A percentile compares a stretch with the other conserved stretches of the same genome.
phyloP scores from a whole-genome alignment of 2,888 invertebrate species.

The Leptinotarsa haldemani region DNA sequence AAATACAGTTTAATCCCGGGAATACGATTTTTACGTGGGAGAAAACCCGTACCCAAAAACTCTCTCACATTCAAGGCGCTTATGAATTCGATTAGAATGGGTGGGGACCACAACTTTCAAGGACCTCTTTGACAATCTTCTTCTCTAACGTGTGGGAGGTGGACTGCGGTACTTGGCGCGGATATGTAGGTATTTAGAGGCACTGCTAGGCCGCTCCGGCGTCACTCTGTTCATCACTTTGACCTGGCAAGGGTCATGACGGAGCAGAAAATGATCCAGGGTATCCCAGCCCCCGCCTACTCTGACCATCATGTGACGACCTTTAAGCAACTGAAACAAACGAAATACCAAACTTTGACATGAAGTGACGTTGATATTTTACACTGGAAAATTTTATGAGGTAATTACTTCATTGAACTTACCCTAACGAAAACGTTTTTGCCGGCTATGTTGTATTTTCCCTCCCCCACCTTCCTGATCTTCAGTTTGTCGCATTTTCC shows the following conservation, averaged over 20 bases:
- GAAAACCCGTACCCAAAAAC: background rate
- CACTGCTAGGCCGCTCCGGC: slow-evolving; percentile 57
- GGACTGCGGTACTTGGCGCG: slow-evolving; percentile 80
- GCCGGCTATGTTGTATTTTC: slow-evolving; percentile 87
- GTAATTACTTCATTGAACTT: slow-evolving; percentile 58
- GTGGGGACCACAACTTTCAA: background rate
- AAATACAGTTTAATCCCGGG: too few species aligned
- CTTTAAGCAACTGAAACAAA: slow-evolving; percentile 81
- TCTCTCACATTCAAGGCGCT: background rate
- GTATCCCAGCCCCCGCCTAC: slow-evolving; percentile 93
- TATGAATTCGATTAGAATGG: background rate
- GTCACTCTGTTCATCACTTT: slow-evolving; percentile 62
- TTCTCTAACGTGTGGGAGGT: slow-evolving; percentile 67
- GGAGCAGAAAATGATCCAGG: slow-evolving; percentile 88
- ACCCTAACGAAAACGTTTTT: slow-evolving; percentile 90
- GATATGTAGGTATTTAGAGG: slow-evolving; percentile 73
- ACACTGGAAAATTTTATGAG: too few species aligned
- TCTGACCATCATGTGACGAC: slow-evolving; percentile 95
- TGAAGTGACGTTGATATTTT: background rate
- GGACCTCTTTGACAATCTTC: background rate
- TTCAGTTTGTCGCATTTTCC: slow-evolving; percentile 79
- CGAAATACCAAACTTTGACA: background rate
- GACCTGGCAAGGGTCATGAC: slow-evolving; percentile 89
- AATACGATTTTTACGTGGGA: too few species aligned
- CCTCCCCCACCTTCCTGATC: slow-evolving; percentile 86